Conservation (phyloP, 2,113 vertebrate genomes). For the Crotalus viridis region DNA sequence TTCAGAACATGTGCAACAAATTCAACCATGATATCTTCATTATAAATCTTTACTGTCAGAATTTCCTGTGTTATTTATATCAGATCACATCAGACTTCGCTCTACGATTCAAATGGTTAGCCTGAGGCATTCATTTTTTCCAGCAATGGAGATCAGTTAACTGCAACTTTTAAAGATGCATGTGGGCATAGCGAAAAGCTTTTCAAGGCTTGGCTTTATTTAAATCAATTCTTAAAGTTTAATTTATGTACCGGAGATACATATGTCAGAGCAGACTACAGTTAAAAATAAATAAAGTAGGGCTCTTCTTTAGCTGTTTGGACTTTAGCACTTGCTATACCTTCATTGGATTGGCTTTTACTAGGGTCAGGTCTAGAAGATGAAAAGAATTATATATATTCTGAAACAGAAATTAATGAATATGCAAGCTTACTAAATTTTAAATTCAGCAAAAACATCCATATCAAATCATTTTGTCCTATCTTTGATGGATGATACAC, state of each 20-base stretch:
- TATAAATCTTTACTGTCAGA: constrained; percentile 42
- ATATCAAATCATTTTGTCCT: not conserved
- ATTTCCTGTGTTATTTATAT: constrained; percentile 42
- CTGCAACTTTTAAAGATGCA: constrained; percentile 43
- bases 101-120: constrained; percentile 38
- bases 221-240: constrained; percentile 14
- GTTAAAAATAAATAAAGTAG: not conserved
- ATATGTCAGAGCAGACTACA: not conserved
- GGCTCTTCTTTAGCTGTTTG: not conserved
- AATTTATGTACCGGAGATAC: not conserved
- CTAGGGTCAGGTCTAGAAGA: not conserved
- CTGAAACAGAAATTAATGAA: not conserved
- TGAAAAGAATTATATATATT: not conserved
- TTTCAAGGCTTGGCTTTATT: constrained; percentile 28
- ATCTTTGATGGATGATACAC: not conserved
- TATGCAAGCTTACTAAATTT: not conserved
- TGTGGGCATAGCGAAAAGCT: constrained; percentile 45
- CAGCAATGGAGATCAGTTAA: constrained; percentile 53
- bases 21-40: constrained; percentile 42
- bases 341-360: constrained; percentile 11
- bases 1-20: not conserved
- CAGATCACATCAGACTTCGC: constrained; percentile 46
- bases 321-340: not conserved
- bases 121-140: constrained; percentile 53
- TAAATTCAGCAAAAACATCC: not conserved